Percentiles rank a stretch among this genome's conserved stretches.
Evolutionary conservation across 1,140 invertebrate genomes (phyloP).

Genomic region (Leptinotarsa texana): DNA sequence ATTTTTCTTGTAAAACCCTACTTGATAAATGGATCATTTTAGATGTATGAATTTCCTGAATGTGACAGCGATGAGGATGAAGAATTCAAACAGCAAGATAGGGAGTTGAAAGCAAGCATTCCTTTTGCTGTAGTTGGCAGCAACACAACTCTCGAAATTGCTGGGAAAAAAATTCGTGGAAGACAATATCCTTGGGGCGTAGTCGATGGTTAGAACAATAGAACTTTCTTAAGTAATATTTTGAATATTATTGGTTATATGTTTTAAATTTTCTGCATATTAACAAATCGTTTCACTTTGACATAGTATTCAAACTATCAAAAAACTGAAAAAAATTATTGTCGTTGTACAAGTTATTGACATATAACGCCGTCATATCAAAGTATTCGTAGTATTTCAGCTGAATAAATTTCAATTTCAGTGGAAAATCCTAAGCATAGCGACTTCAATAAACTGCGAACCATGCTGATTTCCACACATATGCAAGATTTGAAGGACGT

Average conservation of each 20-base stretch:
- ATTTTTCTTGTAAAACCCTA: neutral
- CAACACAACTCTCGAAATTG: constrained; percentile 90
- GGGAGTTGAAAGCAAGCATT: constrained; percentile 85
- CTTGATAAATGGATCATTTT: constrained; percentile 24
- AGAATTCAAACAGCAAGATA: constrained; percentile 89
- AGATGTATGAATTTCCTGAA: constrained; percentile 96
- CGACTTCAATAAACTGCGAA: constrained; percentile 94
- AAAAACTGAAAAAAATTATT: neutral
- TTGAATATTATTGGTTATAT: too few relatives aligned
- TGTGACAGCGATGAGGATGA: constrained; percentile 94
- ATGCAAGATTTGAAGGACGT: constrained; percentile 96
- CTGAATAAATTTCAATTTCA: constrained; percentile 51
- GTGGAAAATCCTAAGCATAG: constrained; percentile 97
- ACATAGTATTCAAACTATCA: too few relatives aligned
- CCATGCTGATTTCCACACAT: constrained; percentile 95
- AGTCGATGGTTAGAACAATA: constrained; percentile 75
- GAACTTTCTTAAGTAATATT: too few relatives aligned
- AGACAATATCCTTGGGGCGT: constrained; percentile 98
- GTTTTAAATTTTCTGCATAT: too few relatives aligned
- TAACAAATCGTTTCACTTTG: too few relatives aligned
- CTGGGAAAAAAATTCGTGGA: constrained; percentile 85
- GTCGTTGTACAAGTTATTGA: too few relatives aligned
- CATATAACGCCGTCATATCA: neutral
- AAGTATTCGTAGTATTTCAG: too few relatives aligned
- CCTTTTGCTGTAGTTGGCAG: constrained; percentile 97